Evolutionary conservation across 92 coral and sea anemone species (phyloP), one percentile per base, ranked within the genome.

Genomic region (Anthopleura xanthogrammica): DNA sequence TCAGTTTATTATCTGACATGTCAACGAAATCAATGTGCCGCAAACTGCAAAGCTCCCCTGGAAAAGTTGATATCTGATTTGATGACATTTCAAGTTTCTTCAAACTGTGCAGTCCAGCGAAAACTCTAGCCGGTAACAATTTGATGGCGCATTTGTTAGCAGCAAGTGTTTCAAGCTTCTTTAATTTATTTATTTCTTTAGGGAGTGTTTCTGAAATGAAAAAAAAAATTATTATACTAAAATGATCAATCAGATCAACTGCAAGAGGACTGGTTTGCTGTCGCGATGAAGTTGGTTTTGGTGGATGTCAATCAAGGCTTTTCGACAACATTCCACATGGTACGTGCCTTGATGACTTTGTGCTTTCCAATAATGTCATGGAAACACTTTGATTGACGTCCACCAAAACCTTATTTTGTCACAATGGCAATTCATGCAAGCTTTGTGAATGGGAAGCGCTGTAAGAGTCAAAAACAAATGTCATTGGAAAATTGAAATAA

Each of bases 11-110:
- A 76, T 89, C 93, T 6, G 99, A 92, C 77, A 96, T 85, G 58
- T 96, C 98, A 20, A 96, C 66, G 5, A 86, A 93, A 87, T 96
- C 95, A 62, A 96, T 82, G 80, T 94, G 90, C 77, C 88, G 92
- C 79, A 94, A 82, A 43, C 81, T 87, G 46, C 92, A 91, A 16
- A 96, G 83, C 62, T 90, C 93, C 41, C 79, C 87, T 65, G 99
- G 99, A 79, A 96, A 96, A 24, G 65, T 82, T 76, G 99, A 86
- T 50, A 96, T 76, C 68, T 90, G 89, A 83, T 96, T 95, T 19
- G 92, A 92, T 43, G 94, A 87, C 19, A 94, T 85, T 74, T 93
- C 87, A 39, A 96, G 80, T 23, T 94, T 78, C 84, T 96, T 96
- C 14, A 96, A 87, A 68, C 90, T 90, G 41, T 83, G 76, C 39